These are phyloP conservation scores for Ataeniobius toweri DNA, from an alignment of 2,797 vertebrate species.

Conservation along the genomic window DNA sequence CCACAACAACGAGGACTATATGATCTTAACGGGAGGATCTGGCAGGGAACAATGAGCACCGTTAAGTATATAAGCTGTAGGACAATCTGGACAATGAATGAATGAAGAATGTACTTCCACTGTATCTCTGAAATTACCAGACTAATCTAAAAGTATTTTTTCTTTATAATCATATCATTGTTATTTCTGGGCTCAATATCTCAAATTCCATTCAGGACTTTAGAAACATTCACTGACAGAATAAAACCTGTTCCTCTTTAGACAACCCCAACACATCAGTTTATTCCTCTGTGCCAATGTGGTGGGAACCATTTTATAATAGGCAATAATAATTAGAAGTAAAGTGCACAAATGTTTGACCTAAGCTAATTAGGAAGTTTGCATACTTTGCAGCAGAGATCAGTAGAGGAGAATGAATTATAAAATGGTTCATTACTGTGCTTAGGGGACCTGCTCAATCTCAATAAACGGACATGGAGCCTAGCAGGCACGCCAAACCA, in stretches of 20 bases:
- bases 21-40: too few relatives aligned
- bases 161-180: too few relatives aligned
- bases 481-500: slow-evolving; percentile 80
- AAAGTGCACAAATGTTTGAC: slow-evolving; percentile 83
- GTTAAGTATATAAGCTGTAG: too few relatives aligned
- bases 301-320: slow-evolving; percentile 71
- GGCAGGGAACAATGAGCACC: too few relatives aligned
- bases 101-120: too few relatives aligned
- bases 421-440: slow-evolving; percentile 84
- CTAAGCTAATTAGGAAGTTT: slow-evolving; percentile 86
- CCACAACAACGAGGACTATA: too few relatives aligned
- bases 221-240: slow-evolving; percentile 27
- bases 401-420: slow-evolving; percentile 83
- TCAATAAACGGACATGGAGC: slow-evolving; percentile 81
- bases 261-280: slow-evolving; percentile 48
- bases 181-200: neutral
- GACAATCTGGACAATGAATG: too few relatives aligned
- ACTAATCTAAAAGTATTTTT: too few relatives aligned
- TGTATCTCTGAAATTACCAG: too few relatives aligned
- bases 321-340: slow-evolving; percentile 79
- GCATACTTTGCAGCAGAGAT: slow-evolving; percentile 79
- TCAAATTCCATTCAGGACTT: slow-evolving; percentile 32
- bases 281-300: slow-evolving; percentile 58
- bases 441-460: slow-evolving; percentile 80
- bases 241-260: slow-evolving; percentile 34